Evolutionary conservation across 2,797 vertebrate species (phyloP).

Genomic region (Neopelma chrysocephalum): DNA sequence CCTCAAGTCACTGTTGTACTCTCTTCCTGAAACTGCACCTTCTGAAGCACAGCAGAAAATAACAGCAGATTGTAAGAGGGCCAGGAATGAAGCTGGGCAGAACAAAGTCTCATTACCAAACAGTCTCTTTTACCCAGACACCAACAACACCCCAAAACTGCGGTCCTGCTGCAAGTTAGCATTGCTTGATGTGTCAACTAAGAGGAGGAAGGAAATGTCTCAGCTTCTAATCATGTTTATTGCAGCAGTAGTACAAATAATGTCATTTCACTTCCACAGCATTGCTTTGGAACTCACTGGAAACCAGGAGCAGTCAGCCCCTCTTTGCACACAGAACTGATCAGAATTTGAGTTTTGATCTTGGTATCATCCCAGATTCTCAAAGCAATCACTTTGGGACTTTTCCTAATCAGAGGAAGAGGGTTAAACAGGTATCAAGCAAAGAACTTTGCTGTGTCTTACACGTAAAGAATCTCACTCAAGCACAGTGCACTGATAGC

Average conservation of each 20-base stretch:
- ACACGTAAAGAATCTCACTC: background rate
- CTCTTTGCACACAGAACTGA: background rate
- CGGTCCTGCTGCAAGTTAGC: background rate
- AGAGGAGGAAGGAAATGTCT: background rate
- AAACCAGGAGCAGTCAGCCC: background rate
- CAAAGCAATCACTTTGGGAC: background rate
- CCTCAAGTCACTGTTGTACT: constrained; percentile 49
- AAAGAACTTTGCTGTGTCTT: background rate
- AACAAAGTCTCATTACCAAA: background rate
- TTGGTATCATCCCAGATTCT: background rate
- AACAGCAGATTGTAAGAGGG: background rate
- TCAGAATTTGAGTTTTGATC: background rate
- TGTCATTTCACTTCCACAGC: background rate
- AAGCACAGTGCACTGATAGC: background rate
- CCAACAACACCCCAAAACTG: background rate
- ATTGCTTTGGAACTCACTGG: background rate
- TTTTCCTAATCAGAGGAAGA: background rate
- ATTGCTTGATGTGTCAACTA: background rate
- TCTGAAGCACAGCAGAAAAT: constrained; percentile 9
- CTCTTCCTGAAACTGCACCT: constrained; percentile 7
- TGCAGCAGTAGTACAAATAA: background rate
- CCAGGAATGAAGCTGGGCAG: background rate
- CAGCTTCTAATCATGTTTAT: background rate
- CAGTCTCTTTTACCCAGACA: background rate
- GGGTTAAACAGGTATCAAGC: background rate